Evolutionary conservation across 2,113 vertebrate genomes (phyloP).

Genomic region (Cygnus buccinator): DNA sequence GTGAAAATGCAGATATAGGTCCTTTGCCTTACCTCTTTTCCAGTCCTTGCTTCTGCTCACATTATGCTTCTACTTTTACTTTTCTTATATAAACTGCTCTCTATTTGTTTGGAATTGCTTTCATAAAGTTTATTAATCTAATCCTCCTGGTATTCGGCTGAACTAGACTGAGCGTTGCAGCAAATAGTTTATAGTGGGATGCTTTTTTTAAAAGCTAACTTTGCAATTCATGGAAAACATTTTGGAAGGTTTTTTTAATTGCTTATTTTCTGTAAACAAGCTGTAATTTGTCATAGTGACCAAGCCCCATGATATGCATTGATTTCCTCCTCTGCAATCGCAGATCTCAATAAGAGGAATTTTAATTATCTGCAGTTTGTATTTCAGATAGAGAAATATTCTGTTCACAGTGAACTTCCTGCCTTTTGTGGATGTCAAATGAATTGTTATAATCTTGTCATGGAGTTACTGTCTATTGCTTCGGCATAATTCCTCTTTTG

Average conservation of each 20-base stretch:
- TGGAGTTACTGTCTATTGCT: not conserved
- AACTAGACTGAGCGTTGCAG: not conserved
- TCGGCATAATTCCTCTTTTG: not conserved
- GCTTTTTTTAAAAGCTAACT: not conserved
- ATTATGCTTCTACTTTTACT: not conserved
- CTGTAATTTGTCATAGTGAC: not conserved
- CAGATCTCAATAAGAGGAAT: not conserved
- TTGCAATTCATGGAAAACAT: not conserved
- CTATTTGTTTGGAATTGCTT: not conserved
- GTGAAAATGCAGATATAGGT: not conserved
- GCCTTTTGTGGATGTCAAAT: not conserved
- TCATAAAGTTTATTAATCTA: not conserved
- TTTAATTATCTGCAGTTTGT: not conserved
- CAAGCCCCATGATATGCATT: rapidly evolving
- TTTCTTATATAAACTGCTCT: not conserved
- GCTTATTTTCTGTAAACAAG: not conserved
- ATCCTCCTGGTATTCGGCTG: not conserved
- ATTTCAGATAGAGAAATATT: not conserved
- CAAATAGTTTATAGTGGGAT: not conserved
- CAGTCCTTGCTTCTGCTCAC: not conserved
- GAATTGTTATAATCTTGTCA: not conserved
- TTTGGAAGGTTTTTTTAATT: not conserved
- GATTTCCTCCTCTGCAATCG: not conserved
- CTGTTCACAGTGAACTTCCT: not conserved
- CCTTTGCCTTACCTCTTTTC: not conserved